These are phyloP conservation scores for Clepsis dumicolana DNA, from an alignment of 2,888 invertebrate genomes.

Conservation along the genomic window DNA sequence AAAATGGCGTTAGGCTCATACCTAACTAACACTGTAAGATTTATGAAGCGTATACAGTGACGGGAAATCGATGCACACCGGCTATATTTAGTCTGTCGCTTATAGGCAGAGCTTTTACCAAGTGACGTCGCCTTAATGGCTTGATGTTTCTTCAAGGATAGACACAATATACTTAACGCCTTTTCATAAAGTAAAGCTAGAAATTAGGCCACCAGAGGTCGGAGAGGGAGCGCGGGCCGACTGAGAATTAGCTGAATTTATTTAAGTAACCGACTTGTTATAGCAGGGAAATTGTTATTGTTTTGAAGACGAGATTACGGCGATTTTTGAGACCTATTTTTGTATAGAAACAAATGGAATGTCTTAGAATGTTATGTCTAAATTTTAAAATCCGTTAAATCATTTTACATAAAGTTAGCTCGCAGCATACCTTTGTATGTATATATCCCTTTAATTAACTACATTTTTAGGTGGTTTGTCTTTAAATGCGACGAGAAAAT, in stretches of 20 bases:
- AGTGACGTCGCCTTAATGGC: slow-evolving; percentile 33
- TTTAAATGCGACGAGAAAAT: too few relatives aligned
- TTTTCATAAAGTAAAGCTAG: slow-evolving; percentile 20
- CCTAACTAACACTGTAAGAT: slow-evolving; percentile 21
- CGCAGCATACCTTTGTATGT: too few relatives aligned
- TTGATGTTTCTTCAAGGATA: slow-evolving; percentile 35
- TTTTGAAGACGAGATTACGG: background rate
- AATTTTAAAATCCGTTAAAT: too few relatives aligned
- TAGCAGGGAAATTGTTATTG: background rate
- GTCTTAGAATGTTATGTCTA: too few relatives aligned
- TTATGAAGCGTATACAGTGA: slow-evolving; percentile 39
- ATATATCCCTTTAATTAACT: too few relatives aligned
- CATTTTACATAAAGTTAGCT: too few relatives aligned
- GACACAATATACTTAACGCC: slow-evolving; percentile 20
- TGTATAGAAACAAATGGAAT: too few relatives aligned
- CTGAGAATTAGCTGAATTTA: background rate
- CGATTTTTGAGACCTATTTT: background rate
- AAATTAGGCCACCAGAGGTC: slow-evolving; percentile 8
- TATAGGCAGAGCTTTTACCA: slow-evolving; percentile 38
- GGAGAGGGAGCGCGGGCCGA: background rate
- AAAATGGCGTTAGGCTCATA: slow-evolving; percentile 6
- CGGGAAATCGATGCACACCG: slow-evolving; percentile 33
- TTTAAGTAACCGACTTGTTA: background rate
- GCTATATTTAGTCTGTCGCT: slow-evolving; percentile 34
- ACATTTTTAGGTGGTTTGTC: too few relatives aligned